A percentile compares a stretch with the other conserved stretches of the same genome.
phyloP scores from a whole-genome alignment of 2,888 invertebrate genomes.

The Pantelozetes paolii region DNA sequence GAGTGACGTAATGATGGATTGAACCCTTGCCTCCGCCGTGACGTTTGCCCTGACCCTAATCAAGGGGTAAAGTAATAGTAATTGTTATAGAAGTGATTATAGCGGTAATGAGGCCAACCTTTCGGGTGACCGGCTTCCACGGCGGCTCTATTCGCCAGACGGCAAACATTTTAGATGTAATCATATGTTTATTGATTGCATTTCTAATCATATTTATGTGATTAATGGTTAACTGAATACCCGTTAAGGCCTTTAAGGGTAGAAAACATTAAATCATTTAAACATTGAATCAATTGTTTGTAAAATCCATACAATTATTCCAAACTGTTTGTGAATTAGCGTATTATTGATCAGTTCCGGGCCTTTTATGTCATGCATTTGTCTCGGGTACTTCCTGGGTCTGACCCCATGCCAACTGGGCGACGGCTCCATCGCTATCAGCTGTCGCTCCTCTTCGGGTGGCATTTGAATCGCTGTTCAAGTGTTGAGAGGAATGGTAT shows the following conservation, averaged over 20 bases:
- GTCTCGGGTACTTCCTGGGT: slow-evolving; percentile 34
- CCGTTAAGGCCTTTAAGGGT: slow-evolving; percentile 76
- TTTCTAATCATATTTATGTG: slow-evolving; percentile 87
- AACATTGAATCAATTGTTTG: not conserved
- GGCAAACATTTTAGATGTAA: slow-evolving; percentile 79
- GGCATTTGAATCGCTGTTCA: slow-evolving; percentile 45
- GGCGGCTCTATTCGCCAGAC: slow-evolving; percentile 90
- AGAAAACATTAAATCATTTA: slow-evolving; percentile 44
- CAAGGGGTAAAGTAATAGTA: too few relatives aligned
- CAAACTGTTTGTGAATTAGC: slow-evolving; percentile 84
- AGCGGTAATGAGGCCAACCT: slow-evolving; percentile 54
- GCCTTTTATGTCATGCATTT: slow-evolving; percentile 59
- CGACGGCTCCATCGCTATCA: slow-evolving; percentile 44
- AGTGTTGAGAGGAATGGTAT: too few relatives aligned
- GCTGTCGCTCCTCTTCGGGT: slow-evolving; percentile 44
- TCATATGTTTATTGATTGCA: slow-evolving; percentile 70
- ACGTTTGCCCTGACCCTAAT: slow-evolving; percentile 73
- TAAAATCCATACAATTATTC: slow-evolving; percentile 68
- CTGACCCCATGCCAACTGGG: slow-evolving; percentile 44
- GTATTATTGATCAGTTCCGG: slow-evolving; percentile 80
- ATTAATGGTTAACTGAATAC: slow-evolving; percentile 71
- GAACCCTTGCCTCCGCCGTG: slow-evolving; percentile 96
- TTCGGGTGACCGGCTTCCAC: slow-evolving; percentile 90
- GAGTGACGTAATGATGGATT: slow-evolving; percentile 92
- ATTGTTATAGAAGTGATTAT: too few relatives aligned